phyloP scores from a whole-genome alignment of 2,113 vertebrate genomes.

The Elaphurus davidianus region DNA sequence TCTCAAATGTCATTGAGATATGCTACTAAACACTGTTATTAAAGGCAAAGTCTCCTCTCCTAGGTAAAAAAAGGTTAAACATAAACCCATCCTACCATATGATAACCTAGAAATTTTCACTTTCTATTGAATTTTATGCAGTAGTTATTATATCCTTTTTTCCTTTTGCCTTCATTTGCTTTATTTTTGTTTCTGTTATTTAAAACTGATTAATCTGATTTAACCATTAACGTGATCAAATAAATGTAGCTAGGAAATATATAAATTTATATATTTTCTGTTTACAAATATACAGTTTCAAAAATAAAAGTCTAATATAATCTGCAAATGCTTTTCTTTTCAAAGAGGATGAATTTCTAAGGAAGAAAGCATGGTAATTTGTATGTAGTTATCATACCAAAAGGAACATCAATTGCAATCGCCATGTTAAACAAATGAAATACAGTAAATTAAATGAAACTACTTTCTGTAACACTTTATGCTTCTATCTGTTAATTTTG shows the following conservation, averaged over 20 bases:
- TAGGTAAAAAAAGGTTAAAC: slow-evolving; percentile 57
- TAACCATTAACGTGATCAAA: slow-evolving; percentile 56
- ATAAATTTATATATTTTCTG: slow-evolving; percentile 56
- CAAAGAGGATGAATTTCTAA: slow-evolving; percentile 20
- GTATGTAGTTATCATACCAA: slow-evolving; percentile 57
- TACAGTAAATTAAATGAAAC: slow-evolving; percentile 74
- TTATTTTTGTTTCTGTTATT: slow-evolving; percentile 37
- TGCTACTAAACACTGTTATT: slow-evolving; percentile 48
- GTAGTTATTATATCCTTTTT: slow-evolving; percentile 20
- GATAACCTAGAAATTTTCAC: slow-evolving; percentile 45
- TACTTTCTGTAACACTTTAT: slow-evolving; percentile 63
- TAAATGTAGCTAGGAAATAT: slow-evolving; percentile 57
- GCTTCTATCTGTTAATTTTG: slow-evolving; percentile 70
- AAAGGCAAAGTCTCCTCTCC: slow-evolving; percentile 38
- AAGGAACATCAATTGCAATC: slow-evolving; percentile 53
- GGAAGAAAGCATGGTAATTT: slow-evolving; percentile 39
- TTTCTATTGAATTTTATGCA: slow-evolving; percentile 19
- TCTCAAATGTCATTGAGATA: slow-evolving; percentile 52
- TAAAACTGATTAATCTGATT: slow-evolving; percentile 67
- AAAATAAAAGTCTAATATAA: not conserved
- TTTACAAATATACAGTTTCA: not conserved
- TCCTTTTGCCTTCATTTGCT: slow-evolving; percentile 45
- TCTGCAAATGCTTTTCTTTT: slow-evolving; percentile 29
- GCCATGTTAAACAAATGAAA: slow-evolving; percentile 72
- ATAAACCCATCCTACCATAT: slow-evolving; percentile 63